Conservation (phyloP, 2,113 vertebrate species). For the Chionomys nivalis region DNA sequence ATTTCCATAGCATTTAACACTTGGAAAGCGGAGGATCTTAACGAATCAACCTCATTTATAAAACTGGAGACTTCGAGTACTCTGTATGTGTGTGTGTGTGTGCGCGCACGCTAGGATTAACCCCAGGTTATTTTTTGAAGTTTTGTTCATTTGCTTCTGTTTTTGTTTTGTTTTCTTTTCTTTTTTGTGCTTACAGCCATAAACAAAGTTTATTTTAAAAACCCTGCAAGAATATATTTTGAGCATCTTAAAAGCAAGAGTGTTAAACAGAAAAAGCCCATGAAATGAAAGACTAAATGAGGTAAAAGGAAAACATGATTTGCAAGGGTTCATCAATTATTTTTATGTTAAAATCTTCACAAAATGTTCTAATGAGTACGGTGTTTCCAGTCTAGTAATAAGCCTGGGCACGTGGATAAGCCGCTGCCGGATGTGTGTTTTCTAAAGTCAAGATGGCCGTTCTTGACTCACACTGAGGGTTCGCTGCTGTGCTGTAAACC, state of each 20-base stretch:
- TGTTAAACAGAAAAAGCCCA: neutral
- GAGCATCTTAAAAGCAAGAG: conserved; percentile 17
- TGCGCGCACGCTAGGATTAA: neutral
- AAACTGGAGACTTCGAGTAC: conserved; percentile 68
- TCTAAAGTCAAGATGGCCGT: conserved; percentile 4
- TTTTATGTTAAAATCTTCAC: neutral
- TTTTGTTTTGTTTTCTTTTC: neutral
- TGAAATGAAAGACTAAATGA: neutral
- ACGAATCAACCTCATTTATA: conserved; percentile 69
- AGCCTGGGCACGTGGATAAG: neutral
- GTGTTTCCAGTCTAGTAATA: neutral
- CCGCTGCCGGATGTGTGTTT: neutral
- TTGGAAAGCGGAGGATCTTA: conserved; percentile 84
- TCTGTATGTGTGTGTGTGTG: neutral
- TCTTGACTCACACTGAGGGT: neutral
- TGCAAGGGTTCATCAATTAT: conserved; percentile 30
- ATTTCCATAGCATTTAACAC: conserved; percentile 79
- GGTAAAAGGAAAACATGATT: neutral
- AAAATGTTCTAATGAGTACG: neutral
- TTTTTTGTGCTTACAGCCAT: too few species aligned
- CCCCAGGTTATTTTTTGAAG: too few species aligned
- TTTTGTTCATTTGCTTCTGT: neutral
- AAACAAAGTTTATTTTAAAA: neutral
- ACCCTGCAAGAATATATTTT: neutral
- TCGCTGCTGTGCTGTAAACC: neutral